Percentiles rank a stretch among this genome's conserved stretches.
These are phyloP conservation scores for Periplaneta americana DNA, from an alignment of 1,140 invertebrate genomes.

Conservation along the genomic window DNA sequence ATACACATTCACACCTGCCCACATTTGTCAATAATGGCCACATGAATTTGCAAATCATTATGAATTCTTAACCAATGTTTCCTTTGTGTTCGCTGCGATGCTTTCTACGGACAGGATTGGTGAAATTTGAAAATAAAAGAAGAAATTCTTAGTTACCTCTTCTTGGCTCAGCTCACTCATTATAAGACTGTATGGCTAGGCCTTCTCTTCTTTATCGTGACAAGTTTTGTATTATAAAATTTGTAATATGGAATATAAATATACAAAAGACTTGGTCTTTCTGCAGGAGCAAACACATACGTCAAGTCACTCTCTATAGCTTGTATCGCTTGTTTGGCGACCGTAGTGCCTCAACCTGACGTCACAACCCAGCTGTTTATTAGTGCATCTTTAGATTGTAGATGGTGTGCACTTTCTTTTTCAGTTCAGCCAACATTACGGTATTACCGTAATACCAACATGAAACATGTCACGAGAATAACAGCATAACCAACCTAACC, in stretches of 20 bases:
- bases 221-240: background rate
- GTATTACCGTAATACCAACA: no score
- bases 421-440: no score
- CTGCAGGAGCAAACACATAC: background rate
- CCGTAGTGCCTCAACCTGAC: background rate
- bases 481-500: no score
- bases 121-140: background rate
- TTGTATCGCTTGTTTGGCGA: constrained; percentile 1
- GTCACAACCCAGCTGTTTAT: constrained; percentile 2
- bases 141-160: constrained; percentile 53
- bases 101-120: background rate
- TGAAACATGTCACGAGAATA: no score
- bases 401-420: background rate
- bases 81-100: background rate
- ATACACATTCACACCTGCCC: constrained; percentile 4
- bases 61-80: constrained; percentile 10
- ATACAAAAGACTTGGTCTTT: background rate
- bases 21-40: background rate
- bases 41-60: constrained; percentile 18
- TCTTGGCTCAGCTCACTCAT: constrained; percentile 72
- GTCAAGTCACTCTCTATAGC: background rate
- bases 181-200: constrained; percentile 16
- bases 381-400: background rate
- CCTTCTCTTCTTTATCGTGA: background rate
- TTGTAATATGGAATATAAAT: constrained; percentile 1